These are phyloP conservation scores for Sisyra nigra DNA, from an alignment of 2,888 invertebrate species.

Conservation along the genomic window DNA sequence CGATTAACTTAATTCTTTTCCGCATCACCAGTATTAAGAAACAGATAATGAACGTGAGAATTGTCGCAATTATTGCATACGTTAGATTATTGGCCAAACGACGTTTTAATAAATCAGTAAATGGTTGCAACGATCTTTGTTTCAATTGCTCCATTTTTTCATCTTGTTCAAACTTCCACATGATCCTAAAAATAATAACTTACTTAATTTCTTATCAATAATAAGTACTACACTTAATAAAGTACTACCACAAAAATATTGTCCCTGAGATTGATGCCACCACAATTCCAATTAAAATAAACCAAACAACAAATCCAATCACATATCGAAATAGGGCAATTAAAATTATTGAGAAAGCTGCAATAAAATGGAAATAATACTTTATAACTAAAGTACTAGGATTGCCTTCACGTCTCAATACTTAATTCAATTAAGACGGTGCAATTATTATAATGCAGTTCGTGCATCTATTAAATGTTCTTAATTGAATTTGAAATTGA, in stretches of 20 bases:
- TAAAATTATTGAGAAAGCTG: conserved; percentile 36
- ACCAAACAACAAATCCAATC: conserved; percentile 43
- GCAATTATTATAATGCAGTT: no score
- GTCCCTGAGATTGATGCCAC: conserved; percentile 35
- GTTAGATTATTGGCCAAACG: conserved; percentile 28
- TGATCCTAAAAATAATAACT: conserved; percentile 21
- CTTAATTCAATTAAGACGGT: not conserved
- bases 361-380: conserved; percentile 14
- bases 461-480: no score
- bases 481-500: no score
- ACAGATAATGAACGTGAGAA: conserved; percentile 36
- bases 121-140: conserved; percentile 1
- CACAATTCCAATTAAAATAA: conserved; percentile 35
- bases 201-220: not conserved
- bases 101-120: conserved; percentile 19
- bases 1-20: conserved; percentile 42
- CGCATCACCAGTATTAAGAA: conserved; percentile 41
- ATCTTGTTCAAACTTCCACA: conserved; percentile 26
- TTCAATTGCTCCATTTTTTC: conserved; percentile 15
- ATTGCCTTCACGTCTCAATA: conserved; percentile 3
- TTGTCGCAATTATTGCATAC: conserved; percentile 40
- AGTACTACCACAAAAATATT: conserved; percentile 38
- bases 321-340: conserved; percentile 37
- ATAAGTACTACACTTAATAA: no score
- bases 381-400: no score